phyloP scores from a whole-genome alignment of 2,113 vertebrate species.

The Cyphomyrus plagiostoma region DNA sequence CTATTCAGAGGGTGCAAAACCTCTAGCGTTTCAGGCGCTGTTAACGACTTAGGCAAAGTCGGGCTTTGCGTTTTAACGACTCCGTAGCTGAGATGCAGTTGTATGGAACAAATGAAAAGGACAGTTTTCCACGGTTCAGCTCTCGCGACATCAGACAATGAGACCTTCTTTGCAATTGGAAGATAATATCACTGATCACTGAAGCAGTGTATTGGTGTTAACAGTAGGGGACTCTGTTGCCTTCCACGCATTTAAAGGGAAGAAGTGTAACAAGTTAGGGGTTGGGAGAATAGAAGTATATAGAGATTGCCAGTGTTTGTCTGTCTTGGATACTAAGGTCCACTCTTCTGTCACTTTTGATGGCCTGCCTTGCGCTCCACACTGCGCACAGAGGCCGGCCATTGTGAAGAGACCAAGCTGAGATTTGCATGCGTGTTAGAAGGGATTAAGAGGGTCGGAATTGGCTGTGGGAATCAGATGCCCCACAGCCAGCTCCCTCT shows the following conservation, averaged over 20 bases:
- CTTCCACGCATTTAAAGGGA: background rate
- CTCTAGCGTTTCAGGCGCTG: too few relatives aligned
- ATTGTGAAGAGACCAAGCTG: constrained; percentile 4
- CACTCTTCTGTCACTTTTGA: background rate
- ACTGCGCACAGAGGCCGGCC: background rate
- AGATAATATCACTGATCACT: background rate
- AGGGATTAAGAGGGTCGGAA: background rate
- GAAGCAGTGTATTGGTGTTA: constrained; percentile 7
- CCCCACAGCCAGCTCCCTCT: background rate
- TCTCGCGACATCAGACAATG: background rate
- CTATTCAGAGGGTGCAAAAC: background rate
- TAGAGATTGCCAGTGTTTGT: background rate
- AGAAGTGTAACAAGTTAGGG: background rate
- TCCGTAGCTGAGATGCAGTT: background rate
- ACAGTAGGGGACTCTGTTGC: background rate
- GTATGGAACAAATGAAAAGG: background rate
- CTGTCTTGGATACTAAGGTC: background rate
- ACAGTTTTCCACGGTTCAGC: constrained; percentile 11
- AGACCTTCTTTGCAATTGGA: background rate
- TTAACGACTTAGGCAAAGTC: background rate
- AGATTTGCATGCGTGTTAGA: constrained; percentile 25
- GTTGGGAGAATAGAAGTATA: background rate
- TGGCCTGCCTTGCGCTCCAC: background rate
- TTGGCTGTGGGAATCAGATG: constrained; percentile 7
- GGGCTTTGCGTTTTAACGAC: background rate